Percentiles rank a stretch among this genome's conserved stretches.
Conservation (phyloP, 2,888 invertebrate genomes). For the Patella depressa region DNA sequence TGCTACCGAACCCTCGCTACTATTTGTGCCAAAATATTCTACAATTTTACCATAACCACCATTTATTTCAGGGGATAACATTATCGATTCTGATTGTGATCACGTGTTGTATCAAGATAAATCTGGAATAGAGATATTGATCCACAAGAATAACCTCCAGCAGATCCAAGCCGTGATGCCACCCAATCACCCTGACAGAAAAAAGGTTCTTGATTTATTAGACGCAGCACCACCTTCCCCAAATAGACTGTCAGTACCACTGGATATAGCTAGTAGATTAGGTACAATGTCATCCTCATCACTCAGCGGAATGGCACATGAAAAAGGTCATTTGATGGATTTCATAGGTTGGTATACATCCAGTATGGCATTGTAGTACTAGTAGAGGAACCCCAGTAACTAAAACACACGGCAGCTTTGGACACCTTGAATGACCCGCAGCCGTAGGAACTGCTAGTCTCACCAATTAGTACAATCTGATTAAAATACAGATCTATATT, state of each 20-base stretch:
- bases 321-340: too few relatives aligned
- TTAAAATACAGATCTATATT: too few relatives aligned
- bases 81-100: neutral
- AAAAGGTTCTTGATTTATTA: neutral
- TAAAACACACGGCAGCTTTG: too few relatives aligned
- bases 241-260: neutral
- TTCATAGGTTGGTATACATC: too few relatives aligned
- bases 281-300: conserved; percentile 6
- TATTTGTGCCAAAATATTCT: too few relatives aligned
- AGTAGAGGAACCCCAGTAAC: too few relatives aligned
- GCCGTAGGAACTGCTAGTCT: too few relatives aligned
- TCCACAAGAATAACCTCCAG: neutral
- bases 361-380: too few relatives aligned
- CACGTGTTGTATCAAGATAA: neutral
- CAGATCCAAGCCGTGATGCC: neutral
- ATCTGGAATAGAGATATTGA: neutral
- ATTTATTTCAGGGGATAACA: neutral
- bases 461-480: too few relatives aligned
- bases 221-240: neutral
- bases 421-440: too few relatives aligned
- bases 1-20: too few relatives aligned
- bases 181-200: neutral
- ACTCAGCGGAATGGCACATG: neutral
- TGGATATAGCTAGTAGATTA: neutral
- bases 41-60: too few relatives aligned